Evolutionary conservation across 2,113 vertebrate genomes (phyloP).

Genomic region (Abramis brama): DNA sequence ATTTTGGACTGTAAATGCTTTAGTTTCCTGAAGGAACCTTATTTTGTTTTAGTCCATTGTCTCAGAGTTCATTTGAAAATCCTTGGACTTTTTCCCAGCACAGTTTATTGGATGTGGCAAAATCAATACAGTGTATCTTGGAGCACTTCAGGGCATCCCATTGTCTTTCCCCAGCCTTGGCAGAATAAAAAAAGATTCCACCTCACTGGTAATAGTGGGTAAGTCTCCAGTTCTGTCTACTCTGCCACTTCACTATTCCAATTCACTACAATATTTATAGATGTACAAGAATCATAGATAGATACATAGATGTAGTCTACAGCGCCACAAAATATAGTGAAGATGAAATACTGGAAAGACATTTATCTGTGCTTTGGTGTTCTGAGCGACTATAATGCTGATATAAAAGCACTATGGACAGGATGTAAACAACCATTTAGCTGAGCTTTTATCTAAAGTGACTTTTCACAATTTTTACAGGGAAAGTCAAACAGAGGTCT

Average conservation of each 20-base stretch:
- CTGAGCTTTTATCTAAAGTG: slow-evolving; percentile 21
- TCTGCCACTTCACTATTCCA: neutral
- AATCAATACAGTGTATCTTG: slow-evolving; percentile 19
- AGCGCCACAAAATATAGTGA: slow-evolving; percentile 4
- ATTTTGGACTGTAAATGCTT: neutral
- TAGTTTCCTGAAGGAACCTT: neutral
- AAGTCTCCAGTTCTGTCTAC: neutral
- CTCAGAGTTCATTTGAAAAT: slow-evolving; percentile 10
- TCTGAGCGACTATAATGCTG: neutral
- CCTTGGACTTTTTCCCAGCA: slow-evolving; percentile 6
- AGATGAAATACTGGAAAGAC: neutral
- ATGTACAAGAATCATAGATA: too few species aligned
- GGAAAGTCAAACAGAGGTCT: too few species aligned
- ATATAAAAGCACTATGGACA: neutral
- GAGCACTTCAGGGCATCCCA: slow-evolving; percentile 14
- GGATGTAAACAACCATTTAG: slow-evolving; percentile 17
- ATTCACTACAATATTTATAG: neutral
- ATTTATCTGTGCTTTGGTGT: neutral
- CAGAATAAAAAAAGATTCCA: neutral
- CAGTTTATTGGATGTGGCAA: slow-evolving; percentile 5
- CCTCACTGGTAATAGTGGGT: neutral
- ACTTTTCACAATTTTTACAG: neutral
- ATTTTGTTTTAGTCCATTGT: slow-evolving; percentile 5
- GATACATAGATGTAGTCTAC: neutral
- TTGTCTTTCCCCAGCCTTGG: neutral